Evolutionary conservation across 2,113 vertebrate species (phyloP), one percentile per base, ranked within the genome.

Genomic region (Burhinus oedicnemus): DNA sequence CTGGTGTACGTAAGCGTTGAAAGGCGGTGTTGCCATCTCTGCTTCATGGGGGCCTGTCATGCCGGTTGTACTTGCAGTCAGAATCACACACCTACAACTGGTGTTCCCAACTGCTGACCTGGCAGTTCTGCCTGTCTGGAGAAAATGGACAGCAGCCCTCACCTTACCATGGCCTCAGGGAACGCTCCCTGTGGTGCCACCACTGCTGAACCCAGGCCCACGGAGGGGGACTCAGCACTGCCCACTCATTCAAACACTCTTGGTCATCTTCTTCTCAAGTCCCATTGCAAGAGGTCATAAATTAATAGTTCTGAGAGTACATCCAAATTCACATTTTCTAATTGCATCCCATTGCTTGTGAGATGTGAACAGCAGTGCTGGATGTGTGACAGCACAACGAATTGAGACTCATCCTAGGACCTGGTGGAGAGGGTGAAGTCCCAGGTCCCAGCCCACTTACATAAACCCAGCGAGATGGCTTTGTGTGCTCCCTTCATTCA

Each of bases 381-480:
- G 15, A 32, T 0, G 0, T 8, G 36, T 40, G 55, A 70, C 27
- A 79, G 65, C 55, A 36, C 27, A 89, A 65, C 38, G 66, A 83
- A 80, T 8, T 1, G 2, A 83, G 23, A 40, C 6, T 58, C 4
- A 0, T 45, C 54, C 18, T 42, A 18, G 42, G 27, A 77, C 6
- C 26, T 34, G 11, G 11, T 21, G 27, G 42, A 83, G 54, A 87
- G 14, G 8, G 22, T 64, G 47, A 66, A 93, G 60, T 77, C 47
- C n/a, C 29, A 72, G 32, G 12, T 40, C 51, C 20, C 49, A 54
- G 69, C 9, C 30, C 20, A 30, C 12, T 30, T 29, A 2, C 0
- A 2, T 21, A 83, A 77, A 84, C 34, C 20, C n/a, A 58, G 11
- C 0, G 0, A 51, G 34, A 68, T 27, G 36, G 19, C 17, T 89